phyloP scores from a whole-genome alignment of 2,888 invertebrate genomes.

The Anticlea derivata region DNA sequence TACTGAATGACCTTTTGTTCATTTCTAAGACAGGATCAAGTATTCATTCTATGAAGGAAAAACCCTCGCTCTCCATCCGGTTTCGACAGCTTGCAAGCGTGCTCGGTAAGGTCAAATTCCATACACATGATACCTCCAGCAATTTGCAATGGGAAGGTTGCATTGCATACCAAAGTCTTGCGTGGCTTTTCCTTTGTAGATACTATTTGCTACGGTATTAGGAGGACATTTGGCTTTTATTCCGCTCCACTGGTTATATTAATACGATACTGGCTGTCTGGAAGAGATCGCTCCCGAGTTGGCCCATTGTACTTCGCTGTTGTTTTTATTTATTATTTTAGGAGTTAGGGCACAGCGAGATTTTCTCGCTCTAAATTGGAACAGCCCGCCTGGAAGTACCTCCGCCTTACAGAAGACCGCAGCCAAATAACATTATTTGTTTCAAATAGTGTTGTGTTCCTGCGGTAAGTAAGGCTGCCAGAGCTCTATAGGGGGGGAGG shows the following conservation, averaged over 20 bases:
- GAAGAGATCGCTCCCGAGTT: too few species aligned
- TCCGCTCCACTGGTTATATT: background rate
- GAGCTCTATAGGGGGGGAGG: too few species aligned
- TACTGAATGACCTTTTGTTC: slow-evolving; percentile 7
- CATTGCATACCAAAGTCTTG: slow-evolving; percentile 28
- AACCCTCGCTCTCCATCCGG: slow-evolving; percentile 33
- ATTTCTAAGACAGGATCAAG: slow-evolving; percentile 11
- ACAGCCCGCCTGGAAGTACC: too few species aligned
- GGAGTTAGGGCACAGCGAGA: too few species aligned
- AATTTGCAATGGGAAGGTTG: slow-evolving; percentile 29
- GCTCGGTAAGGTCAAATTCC: slow-evolving; percentile 37
- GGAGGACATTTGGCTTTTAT: background rate
- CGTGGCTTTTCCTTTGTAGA: slow-evolving; percentile 10
- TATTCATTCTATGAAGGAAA: slow-evolving; percentile 14
- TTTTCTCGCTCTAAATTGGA: too few species aligned
- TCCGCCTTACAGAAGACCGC: too few species aligned
- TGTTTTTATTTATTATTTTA: too few species aligned
- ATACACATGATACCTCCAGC: slow-evolving; percentile 32
- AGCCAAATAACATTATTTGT: too few species aligned
- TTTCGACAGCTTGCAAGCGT: slow-evolving; percentile 22
- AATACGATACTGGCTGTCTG: background rate
- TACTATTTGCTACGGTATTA: background rate
- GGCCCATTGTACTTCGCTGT: too few species aligned
- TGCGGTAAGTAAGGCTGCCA: too few species aligned
- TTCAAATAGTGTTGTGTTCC: too few species aligned